Base-by-base conservation (phyloP, 2,888 invertebrate genomes). In the Amiota mariae region DNA sequence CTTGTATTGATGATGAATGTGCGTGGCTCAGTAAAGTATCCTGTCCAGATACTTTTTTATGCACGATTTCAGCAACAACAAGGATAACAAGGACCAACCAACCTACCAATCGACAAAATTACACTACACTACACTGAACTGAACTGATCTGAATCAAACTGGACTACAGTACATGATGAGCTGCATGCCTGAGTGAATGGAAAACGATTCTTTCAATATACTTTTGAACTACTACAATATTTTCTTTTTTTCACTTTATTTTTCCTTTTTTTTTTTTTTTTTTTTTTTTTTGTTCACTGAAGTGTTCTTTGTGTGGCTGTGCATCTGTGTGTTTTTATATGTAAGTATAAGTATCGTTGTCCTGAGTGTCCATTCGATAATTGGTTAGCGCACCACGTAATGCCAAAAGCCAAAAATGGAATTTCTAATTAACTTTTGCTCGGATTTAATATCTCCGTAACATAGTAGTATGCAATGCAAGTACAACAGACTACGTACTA, bases 371-470 rank as follows among this genome's bases (percentile, higher is more conserved):
- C 57, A 86, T 85, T 87, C 86, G 85, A 87, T 87, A 87, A 87
- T 86, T 87, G 87, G 86, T 68, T 82, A 87, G 82, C 81, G 85
- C 82, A 84, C 80, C 80, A 84, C 83, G 85, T 85, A 82, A 87
- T 85, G 84, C 86, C 82, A 82, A 86, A 87, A 86, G 84, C 87
- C 87, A 87, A 86, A 87, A 87, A 87, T 87, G 87, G 87, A 87
- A 87, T 87, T 87, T 87, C 87, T 87, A 87, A 87, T 87, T 87
- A 86, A 87, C 87, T 87, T 82, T 87, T 87, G 85, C 87, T 80
- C 81, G 84, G 87, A 87, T 87, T 87, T 87, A 84, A 82, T 82
- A 82, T 82, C 82, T 82, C 80, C 80, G 75, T 76, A 36, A 75
- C 81, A 15, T 9, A 67, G 46, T 75, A 24, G 75, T 66, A 15